Percentiles rank a stretch among this genome's conserved stretches.
phyloP scores from a whole-genome alignment of 2,797 vertebrate species.

The Tokudaia muenninki region DNA sequence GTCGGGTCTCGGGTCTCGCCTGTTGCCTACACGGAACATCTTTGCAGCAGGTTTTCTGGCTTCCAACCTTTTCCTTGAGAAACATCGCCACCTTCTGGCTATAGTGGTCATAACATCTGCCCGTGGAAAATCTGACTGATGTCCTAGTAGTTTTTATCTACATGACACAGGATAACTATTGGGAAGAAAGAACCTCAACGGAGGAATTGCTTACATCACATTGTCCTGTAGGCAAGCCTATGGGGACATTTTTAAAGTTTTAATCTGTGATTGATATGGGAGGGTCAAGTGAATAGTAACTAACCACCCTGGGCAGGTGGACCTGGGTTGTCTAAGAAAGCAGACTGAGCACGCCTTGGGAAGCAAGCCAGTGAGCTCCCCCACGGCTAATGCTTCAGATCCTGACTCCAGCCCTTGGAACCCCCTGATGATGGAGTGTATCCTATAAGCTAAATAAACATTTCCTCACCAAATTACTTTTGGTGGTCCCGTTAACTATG shows the following conservation, averaged over 20 bases:
- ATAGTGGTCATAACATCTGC: slow-evolving; percentile 28
- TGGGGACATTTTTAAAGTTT: not conserved
- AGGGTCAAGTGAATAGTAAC: not conserved
- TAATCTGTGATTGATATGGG: not conserved
- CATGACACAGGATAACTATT: not conserved
- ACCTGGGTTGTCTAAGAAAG: not conserved
- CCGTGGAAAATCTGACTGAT: accelerated
- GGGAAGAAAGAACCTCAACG: not conserved
- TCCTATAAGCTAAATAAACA: not conserved
- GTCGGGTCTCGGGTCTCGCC: not conserved
- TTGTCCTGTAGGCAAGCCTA: not conserved
- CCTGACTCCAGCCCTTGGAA: not conserved
- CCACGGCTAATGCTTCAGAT: not conserved
- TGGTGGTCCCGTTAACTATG: not conserved
- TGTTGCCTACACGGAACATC: accelerated
- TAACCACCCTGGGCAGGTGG: not conserved
- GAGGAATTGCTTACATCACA: not conserved
- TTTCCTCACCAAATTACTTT: not conserved
- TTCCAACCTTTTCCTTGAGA: slow-evolving; percentile 75
- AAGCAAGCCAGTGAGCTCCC: not conserved
- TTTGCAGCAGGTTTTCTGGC: not conserved
- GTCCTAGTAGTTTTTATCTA: not conserved
- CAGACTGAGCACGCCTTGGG: accelerated
- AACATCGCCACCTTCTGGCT: slow-evolving; percentile 87
- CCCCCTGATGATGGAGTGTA: not conserved